Evolutionary conservation across 2,888 invertebrate species (phyloP).

Genomic region (Mythimna albipuncta): DNA sequence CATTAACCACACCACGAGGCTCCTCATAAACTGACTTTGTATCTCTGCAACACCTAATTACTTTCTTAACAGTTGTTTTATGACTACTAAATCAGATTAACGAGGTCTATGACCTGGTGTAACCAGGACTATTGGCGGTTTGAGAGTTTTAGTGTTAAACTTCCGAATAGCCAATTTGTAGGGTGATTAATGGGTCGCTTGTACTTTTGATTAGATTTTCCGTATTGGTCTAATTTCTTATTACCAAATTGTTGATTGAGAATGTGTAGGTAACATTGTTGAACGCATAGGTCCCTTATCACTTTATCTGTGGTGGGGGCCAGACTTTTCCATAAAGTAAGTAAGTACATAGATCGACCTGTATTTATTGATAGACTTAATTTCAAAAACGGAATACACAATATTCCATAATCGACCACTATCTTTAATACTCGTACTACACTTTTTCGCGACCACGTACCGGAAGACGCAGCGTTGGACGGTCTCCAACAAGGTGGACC

Average conservation of each 20-base stretch:
- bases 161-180: constrained; percentile 1
- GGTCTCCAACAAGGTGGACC: too few relatives aligned
- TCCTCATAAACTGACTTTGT: constrained; percentile 48
- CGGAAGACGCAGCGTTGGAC: too few relatives aligned
- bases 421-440: too few relatives aligned
- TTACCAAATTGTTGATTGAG: not conserved
- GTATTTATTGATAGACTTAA: too few relatives aligned
- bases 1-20: constrained; percentile 28
- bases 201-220: not conserved
- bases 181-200: not conserved
- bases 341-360: too few relatives aligned
- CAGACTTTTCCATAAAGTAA: too few relatives aligned
- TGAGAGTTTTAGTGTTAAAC: constrained; percentile 15
- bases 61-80: constrained; percentile 54
- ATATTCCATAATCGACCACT: too few relatives aligned
- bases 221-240: not conserved
- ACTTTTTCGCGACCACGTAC: too few relatives aligned
- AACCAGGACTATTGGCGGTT: constrained; percentile 10
- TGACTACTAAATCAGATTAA: constrained; percentile 59
- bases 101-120: constrained; percentile 57
- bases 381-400: too few relatives aligned
- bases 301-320: too few relatives aligned
- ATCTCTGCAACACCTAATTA: constrained; percentile 53
- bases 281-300: not conserved
- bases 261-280: not conserved